Evolutionary conservation across 2,888 invertebrate genomes (phyloP).

Genomic region (Blastobasis adustella): DNA sequence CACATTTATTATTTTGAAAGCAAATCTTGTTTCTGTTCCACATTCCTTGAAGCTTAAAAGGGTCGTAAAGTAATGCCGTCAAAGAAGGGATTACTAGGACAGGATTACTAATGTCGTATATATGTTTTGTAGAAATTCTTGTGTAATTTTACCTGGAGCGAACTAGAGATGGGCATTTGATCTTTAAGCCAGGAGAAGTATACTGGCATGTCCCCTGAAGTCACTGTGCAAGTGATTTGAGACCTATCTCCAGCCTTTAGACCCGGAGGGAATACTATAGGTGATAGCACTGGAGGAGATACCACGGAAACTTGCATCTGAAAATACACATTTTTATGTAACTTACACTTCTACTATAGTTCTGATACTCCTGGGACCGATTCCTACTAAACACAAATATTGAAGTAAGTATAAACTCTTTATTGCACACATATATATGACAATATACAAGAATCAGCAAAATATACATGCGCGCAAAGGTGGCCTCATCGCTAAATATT

Average conservation of each 20-base stretch:
- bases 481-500: too few species aligned
- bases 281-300: constrained; percentile 88
- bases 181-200: constrained; percentile 80
- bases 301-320: constrained; percentile 64
- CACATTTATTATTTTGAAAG: too few species aligned
- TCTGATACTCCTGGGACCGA: too few species aligned
- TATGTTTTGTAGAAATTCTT: neutral
- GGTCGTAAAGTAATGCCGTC: too few species aligned
- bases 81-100: neutral
- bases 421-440: too few species aligned
- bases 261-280: constrained; percentile 87
- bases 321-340: neutral
- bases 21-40: too few species aligned
- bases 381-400: too few species aligned
- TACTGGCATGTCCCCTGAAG: constrained; percentile 81
- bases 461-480: too few species aligned
- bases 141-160: constrained; percentile 70
- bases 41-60: too few species aligned
- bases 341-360: too few species aligned
- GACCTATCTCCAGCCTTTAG: constrained; percentile 85
- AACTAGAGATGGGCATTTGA: constrained; percentile 76
- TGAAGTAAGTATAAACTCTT: too few species aligned
- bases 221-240: constrained; percentile 89
- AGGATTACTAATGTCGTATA: neutral
- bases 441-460: too few species aligned